phyloP scores from a whole-genome alignment of 2,797 vertebrate species.

The Chiroxiphia lanceolata region DNA sequence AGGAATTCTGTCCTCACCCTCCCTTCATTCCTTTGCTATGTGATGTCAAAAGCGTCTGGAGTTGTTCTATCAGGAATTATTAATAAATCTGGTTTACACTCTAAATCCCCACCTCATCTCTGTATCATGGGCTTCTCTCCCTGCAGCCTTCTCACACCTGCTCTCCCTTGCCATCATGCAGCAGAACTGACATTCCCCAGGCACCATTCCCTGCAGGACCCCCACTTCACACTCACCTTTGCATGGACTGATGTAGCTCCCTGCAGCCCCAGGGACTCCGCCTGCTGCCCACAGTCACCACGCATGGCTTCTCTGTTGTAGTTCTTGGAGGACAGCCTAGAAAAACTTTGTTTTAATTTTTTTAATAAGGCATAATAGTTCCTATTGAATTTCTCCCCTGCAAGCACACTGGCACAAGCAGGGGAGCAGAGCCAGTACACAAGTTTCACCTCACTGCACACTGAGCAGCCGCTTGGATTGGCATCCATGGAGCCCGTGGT shows the following conservation, averaged over 20 bases:
- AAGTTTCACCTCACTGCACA: neutral
- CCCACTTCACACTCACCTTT: neutral
- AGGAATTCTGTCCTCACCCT: neutral
- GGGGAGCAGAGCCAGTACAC: neutral
- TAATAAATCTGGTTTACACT: conserved; percentile 55
- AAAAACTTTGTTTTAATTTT: neutral
- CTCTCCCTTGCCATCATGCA: neutral
- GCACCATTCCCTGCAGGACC: neutral
- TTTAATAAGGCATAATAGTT: conserved; percentile 1
- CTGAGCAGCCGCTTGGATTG: neutral
- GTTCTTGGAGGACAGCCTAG: neutral
- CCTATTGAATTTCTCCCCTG: neutral
- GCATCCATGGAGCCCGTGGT: neutral
- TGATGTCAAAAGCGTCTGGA: neutral
- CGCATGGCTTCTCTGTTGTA: fast-evolving
- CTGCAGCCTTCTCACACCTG: neutral
- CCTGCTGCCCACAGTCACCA: neutral
- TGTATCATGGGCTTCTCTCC: neutral
- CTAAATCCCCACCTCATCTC: neutral
- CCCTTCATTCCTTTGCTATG: neutral
- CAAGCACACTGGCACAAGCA: neutral
- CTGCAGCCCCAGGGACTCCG: neutral
- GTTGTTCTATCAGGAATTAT: neutral
- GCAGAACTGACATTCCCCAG: neutral
- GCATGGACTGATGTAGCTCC: neutral